These are phyloP conservation scores for Amblyopsis hoosieri DNA, from an alignment of 2,797 vertebrate species.

Conservation along the genomic window DNA sequence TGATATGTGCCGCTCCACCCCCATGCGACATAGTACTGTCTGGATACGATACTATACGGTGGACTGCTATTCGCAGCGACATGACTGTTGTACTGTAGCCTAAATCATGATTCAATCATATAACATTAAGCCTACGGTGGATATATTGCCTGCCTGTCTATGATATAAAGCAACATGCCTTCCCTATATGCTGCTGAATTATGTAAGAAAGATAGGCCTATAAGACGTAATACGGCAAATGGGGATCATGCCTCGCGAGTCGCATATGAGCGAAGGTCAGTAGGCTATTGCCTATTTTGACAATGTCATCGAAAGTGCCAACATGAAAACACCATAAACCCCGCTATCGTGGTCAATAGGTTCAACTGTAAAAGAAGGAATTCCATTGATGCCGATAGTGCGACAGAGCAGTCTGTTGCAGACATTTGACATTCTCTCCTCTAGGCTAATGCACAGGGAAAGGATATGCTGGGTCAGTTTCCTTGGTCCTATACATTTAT, in stretches of 20 bases:
- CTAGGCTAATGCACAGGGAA: background rate
- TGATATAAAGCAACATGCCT: constrained; percentile 32
- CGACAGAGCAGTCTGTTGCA: background rate
- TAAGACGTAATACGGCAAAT: background rate
- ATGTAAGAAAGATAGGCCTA: constrained; percentile 47
- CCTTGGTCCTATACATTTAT: background rate
- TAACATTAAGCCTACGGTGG: too few relatives aligned
- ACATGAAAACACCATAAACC: background rate
- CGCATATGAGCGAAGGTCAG: constrained; percentile 12
- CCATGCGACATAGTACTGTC: constrained; percentile 12
- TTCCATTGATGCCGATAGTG: constrained; percentile 31
- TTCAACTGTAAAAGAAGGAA: background rate
- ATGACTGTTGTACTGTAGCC: background rate
- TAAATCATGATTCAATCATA: background rate
- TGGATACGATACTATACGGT: constrained; percentile 1
- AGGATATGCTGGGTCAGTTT: background rate
- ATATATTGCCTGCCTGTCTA: too few relatives aligned
- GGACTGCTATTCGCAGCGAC: constrained; percentile 12
- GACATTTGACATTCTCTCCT: constrained; percentile 15
- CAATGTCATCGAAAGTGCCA: background rate
- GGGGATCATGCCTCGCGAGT: background rate
- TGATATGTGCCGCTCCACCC: background rate
- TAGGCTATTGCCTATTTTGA: background rate
- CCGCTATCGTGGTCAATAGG: background rate
- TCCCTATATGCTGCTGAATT: constrained; percentile 39